Evolutionary conservation across 1,140 invertebrate genomes (phyloP).

Genomic region (Leptoteleia sp.): DNA sequence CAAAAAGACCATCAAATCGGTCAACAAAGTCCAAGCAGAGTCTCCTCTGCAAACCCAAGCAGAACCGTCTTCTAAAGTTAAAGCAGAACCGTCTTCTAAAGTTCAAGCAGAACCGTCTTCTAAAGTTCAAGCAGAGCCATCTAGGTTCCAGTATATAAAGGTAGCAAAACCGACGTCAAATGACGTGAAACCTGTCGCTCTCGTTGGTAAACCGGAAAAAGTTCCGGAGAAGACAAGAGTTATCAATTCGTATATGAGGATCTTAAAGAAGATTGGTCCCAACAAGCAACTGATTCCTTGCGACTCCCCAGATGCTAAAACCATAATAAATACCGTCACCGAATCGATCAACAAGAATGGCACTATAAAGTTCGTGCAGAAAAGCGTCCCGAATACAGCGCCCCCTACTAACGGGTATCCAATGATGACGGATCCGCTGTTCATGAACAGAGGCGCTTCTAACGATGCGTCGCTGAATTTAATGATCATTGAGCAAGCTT

Average conservation of each 20-base stretch:
- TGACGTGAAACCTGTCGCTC: not conserved
- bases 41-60: not conserved
- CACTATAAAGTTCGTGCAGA: slow-evolving; percentile 1
- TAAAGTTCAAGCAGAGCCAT: no score
- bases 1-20: slow-evolving; percentile 27
- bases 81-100: no score
- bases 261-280: slow-evolving; percentile 38
- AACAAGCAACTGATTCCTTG: slow-evolving; percentile 38
- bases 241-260: slow-evolving; percentile 45
- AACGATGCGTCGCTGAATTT: slow-evolving; percentile 10
- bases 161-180: not conserved
- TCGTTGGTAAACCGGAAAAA: not conserved
- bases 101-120: no score
- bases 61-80: no score
- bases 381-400: not conserved
- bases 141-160: slow-evolving; percentile 1
- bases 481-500: slow-evolving; percentile 33
- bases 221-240: slow-evolving; percentile 13
- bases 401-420: not conserved
- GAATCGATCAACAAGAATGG: not conserved
- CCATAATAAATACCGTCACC: not conserved
- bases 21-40: not conserved
- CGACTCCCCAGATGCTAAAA: slow-evolving; percentile 39
- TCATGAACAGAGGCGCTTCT: not conserved
- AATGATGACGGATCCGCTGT: no score